Base-by-base conservation (phyloP, 2,113 vertebrate genomes). In the Chroicocephalus ridibundus region DNA sequence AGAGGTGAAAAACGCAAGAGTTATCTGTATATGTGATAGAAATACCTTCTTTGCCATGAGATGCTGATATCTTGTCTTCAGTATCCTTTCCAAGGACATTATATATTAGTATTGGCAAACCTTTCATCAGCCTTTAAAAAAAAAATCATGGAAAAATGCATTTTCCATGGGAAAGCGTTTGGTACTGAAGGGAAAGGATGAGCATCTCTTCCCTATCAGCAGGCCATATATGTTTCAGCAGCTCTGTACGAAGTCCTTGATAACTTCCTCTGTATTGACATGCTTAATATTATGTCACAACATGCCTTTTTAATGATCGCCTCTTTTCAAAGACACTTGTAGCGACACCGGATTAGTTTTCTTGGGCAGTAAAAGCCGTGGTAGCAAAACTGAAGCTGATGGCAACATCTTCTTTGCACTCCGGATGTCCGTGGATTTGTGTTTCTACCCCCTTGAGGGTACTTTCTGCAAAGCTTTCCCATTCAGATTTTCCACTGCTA, bases 321-420 rank as follows among this genome's bases (percentile, higher is more conserved):
- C 47, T 84, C 32, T 80, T 60, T 75, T n/a, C 21, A 49, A 72
- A 82, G 65, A 80, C 34, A 11, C 22, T 44, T 91, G 25, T 49
- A 74, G 68, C 47, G 71, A 4, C 51, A 42, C 10, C 46, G 64
- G 52, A 78, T 86, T 64, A 88, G 55, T 90, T 94, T 68, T 20
- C 44, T 65, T 88, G 79, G 46, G 38, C 60, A 66, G 36, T 5
- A 78, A 68, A 51, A 80, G 82, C 86, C 71, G 64, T 25, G 60
- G 55, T 74, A 88, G 32, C 42, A 81, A 92, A 94, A 80, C 34
- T 77, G 68, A 78, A 94, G 86, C 94, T 92, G 82, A 40, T 83
- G 68, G 92, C 55, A 71, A 29, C 29, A 3, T 36, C 15, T 20
- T 74, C 64, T 77, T 83, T 88, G 51, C 58, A 22, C 46, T 74